Evolutionary conservation across 2,113 vertebrate genomes (phyloP).

Genomic region (Pterophyllum scalare): DNA sequence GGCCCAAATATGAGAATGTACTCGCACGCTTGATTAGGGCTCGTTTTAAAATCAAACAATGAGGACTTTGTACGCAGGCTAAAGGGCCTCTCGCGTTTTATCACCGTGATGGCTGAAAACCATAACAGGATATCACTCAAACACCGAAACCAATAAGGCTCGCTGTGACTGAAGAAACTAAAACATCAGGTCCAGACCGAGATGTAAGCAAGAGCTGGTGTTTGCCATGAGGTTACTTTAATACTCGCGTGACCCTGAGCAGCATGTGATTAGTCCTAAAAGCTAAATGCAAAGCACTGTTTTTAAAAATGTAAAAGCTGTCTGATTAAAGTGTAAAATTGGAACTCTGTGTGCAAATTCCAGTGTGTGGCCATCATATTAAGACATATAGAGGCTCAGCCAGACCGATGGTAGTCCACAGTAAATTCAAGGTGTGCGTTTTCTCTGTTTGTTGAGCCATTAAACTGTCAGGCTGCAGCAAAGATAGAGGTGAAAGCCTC

Average conservation of each 20-base stretch:
- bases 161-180: not conserved
- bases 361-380: not conserved
- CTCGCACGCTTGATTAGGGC: not conserved
- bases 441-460: constrained; percentile 39
- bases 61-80: constrained; percentile 24
- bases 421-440: constrained; percentile 21
- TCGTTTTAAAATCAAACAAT: constrained; percentile 32
- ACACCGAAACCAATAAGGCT: constrained; percentile 5
- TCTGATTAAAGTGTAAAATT: not conserved
- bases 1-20: not conserved
- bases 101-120: constrained; percentile 16
- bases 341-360: not conserved
- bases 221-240: not conserved
- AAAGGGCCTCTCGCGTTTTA: constrained; percentile 18
- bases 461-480: constrained; percentile 23
- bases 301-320: not conserved
- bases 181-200: not conserved
- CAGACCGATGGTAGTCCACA: constrained; percentile 3
- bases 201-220: not conserved
- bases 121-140: constrained; percentile 26
- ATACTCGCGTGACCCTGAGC: constrained; percentile 3
- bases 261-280: not conserved
- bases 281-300: constrained; percentile 6
- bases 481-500: constrained; percentile 20
- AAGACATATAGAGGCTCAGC: constrained; percentile 2